Evolutionary conservation across 2,888 invertebrate genomes (phyloP), one percentile per base, ranked within the genome.

Genomic region (Silvanus unidentatus): DNA sequence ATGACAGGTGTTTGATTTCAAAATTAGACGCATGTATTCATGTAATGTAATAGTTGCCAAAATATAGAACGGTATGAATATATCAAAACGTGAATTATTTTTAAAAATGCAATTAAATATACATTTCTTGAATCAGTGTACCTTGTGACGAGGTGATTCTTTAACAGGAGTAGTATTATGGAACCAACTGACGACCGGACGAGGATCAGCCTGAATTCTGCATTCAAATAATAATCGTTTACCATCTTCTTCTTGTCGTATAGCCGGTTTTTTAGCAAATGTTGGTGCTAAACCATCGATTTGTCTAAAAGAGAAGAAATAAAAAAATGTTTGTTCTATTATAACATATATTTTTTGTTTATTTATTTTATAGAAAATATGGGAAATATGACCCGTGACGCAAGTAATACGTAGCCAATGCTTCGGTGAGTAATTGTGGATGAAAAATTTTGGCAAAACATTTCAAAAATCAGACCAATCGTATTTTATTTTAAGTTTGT

Each of bases 281-380:
- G 95, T 95, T 68, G 96, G 96, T 75, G 96, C 94, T 74, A 91
- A 86, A 70, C 94, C 95, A 79, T 94, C 94, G 78, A 93, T 90
- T 92, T 94, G 93, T 81, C 94, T 94, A 76, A 9, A 73, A 66
- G 64, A 57, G 9, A 15, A 37, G n/a, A 37, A 9, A 37, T 37
- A 4, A 37, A 37, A 13, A 13, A 37, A 37, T 37, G n/a, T 37
- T n/a, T 37, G 4, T 37, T 37, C n/a, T 11, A 13, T 16, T 3
- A 13, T 15, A 15, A 12, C 9, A 6, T 11, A 35, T 8, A 6
- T 8, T 6, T 37, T 16, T 37, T 37, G 14, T 27, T 16, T 36
- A 37, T 16, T 38, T 15, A 27, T 43, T 9, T n/a, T 13, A 40
- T 29, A 29, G 29, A 44, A 39, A 15, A 12, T 44, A 36, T 36